These are phyloP conservation scores for Balaeniceps rex DNA, from an alignment of 2,113 vertebrate species.

Conservation along the genomic window DNA sequence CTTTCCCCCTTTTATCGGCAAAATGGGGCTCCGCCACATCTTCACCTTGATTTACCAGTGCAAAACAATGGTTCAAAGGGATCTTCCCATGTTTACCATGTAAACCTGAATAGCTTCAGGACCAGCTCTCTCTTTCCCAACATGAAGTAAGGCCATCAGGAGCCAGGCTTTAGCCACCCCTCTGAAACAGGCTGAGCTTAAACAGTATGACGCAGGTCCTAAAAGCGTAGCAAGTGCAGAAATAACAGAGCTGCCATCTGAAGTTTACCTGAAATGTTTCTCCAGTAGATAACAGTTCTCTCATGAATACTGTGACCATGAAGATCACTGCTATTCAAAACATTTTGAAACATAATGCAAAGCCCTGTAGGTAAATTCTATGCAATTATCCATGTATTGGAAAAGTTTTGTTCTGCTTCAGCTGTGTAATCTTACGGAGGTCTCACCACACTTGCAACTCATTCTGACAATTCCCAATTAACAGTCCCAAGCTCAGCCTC, in stretches of 20 bases:
- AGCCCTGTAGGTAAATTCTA: background rate
- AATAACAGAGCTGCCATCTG: background rate
- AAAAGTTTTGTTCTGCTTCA: background rate
- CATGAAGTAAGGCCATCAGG: background rate
- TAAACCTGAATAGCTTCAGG: background rate
- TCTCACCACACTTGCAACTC: background rate
- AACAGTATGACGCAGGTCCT: rapidly evolving
- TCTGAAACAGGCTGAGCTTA: background rate
- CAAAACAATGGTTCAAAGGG: background rate
- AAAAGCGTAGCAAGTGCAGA: background rate
- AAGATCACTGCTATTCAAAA: background rate
- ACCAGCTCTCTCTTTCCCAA: background rate
- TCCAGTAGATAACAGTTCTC: background rate
- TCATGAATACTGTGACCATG: background rate
- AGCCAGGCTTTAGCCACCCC: background rate
- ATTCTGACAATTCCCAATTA: slow-evolving; percentile 32
- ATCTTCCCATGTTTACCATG: background rate
- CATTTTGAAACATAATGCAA: background rate
- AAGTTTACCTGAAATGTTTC: background rate
- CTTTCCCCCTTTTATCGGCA: background rate
- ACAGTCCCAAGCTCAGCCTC: background rate
- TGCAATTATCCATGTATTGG: background rate
- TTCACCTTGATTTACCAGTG: background rate
- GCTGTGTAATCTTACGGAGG: background rate
- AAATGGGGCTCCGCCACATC: background rate